Evolutionary conservation across 2,113 vertebrate species (phyloP), one percentile per base, ranked within the genome.

Genomic region (Gasterosteus nipponicus): DNA sequence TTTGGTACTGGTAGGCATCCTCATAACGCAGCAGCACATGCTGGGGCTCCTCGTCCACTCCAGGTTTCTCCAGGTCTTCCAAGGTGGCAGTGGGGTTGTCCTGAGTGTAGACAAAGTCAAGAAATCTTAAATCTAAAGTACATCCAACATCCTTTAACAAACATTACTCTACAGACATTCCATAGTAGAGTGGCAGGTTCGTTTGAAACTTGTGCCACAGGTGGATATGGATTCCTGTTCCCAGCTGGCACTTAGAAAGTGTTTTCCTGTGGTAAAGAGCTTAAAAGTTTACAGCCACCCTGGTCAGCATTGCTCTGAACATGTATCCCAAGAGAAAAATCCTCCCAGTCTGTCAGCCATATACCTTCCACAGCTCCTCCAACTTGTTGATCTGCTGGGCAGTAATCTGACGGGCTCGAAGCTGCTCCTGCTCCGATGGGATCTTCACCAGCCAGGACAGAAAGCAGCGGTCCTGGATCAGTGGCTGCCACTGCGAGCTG

Each of bases 1-100:
- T 99, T 88, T 99, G 98, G 93, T 99, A 99, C 78, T 99, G 98
- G 91, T 99, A 99, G 78, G 98, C 98, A 4, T 99, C 98, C 90
- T 99, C 98, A 0, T 99, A 99, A 78, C 98, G 94, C 33, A 99
- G 95, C 69, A 99, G 90, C 64, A 99, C 98, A 0, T 99, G 98
- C 92, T 99, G 98, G 0, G 98, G 98, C 33, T 99, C 98, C 88
- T 99, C 98, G 1, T 99, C 98, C 61, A 99, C 97, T 0, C 98
- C 98, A 0, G 98, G 98, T 80, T 99, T 99, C 91, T 99, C 98
- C 80, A 99, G 89, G 89, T 99, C 98, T 89, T 99, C 98, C 7
- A 99, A 91, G 4, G 98, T 98, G 44, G 98, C 98, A 1, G 94
- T 96, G 10, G 98, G 98, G 77, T 99, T 99, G 85, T 99, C 98